Evolutionary conservation across 64 coral and sea anemone genomes (phyloP), one percentile per base, ranked within the genome.

Genomic region (Stylophora pistillata): DNA sequence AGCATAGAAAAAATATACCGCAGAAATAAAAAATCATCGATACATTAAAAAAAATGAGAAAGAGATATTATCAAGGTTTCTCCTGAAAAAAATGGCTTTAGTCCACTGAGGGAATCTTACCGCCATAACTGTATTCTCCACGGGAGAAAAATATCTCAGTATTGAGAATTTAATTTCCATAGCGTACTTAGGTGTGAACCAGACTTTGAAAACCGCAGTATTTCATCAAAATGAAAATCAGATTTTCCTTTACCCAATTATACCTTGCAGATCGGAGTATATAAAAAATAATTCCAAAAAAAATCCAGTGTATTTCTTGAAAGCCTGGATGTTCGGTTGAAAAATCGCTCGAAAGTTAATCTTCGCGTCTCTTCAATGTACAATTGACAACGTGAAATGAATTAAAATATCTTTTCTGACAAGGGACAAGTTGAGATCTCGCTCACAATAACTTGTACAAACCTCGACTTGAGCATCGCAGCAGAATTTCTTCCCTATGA

Each of bases 401-500:
- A 68, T 68, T 68, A 11, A 25, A 68, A 68, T 68, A 26, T 25
- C 5, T 26, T 21, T 21, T 10, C 11, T 26, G 64, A 68, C 26
- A n/a, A 25, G 64, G 21, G 5, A 23, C 18, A 65, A 1, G 26
- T 68, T 0, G 61, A 4, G 21, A 68, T 0, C 13, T 27, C 15
- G 7, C 37, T 47, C 37, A 47, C 37, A 47, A 69, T 54, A 53
- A 12, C 1, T 28, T 52, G 10, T 28, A 69, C 81, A 47, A 54
- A 92, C 90, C 82, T 92, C 64, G 16, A 92, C 33, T 72, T 92
- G 81, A 1, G 85, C 85, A 29, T 79, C 85, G 74, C 90, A 92
- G 57, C 73, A 77, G 60, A 92, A 92, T 79, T 92, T 92, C 63
- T 92, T 92, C 13, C 90, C 90, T 15, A 92, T 53, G 17, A 92